Evolutionary conservation across 2,888 invertebrate species (phyloP), one percentile per base, ranked within the genome.

Genomic region (Oconnorella tubifera): DNA sequence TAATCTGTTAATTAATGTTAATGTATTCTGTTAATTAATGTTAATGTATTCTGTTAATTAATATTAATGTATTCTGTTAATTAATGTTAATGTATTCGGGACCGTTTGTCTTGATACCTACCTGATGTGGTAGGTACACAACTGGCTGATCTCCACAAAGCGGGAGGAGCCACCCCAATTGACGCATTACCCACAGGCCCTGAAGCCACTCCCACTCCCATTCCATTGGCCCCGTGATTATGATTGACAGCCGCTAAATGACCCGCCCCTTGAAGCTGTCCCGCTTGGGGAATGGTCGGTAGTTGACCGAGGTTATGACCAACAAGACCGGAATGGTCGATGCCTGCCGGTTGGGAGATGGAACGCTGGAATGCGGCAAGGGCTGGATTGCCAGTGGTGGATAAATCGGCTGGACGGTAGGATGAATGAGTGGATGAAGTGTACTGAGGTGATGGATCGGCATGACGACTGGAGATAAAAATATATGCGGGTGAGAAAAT

Each of bases 121-220:
- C 40, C 57, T 14, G 58, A 48, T 23, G 50, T 28, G 29, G 66
- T 48, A 55, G 66, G 60, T 28, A 50, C 31, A 48, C 60, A 50
- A 51, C 50, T 60, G 27, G 60, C n/a, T 27, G 60, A 60, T 2
- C 60, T 27, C 60, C 60, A 60, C 25, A 60, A n/a, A 60, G 27
- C 29, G 29, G 53, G 25, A 25, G 53, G 10, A 14, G 40, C 19
- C 10, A 40, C 40, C n/a, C n/a, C n/a, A n/a, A n/a, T 40, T 6
- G 53, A 25, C 6, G 53, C 53, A 19, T 27, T 27, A 6, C 10
- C 53, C 53, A 10, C 53, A 6, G 25, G 4, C 10, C 53, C 53
- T 19, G 40, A 27, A 51, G 14, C 25, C 14, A 51, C 10, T 25
- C 23, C 6, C 14, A 51, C 14, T 27, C 53, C 53, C 53, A 4